These are phyloP conservation scores for Scolopax mira DNA, from an alignment of 2,113 vertebrate species.

Conservation along the genomic window DNA sequence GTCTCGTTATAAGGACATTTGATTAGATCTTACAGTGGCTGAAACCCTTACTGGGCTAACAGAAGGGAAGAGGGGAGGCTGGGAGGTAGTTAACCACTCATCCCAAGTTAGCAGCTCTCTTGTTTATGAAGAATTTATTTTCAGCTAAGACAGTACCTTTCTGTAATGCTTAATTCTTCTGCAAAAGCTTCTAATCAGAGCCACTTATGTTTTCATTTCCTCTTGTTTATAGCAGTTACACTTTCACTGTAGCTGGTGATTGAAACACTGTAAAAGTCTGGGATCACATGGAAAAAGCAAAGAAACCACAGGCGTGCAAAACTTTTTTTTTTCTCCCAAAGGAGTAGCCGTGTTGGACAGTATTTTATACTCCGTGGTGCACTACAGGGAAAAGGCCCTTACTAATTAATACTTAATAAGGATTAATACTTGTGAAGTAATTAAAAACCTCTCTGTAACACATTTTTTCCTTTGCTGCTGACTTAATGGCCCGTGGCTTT, in stretches of 20 bases:
- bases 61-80: not conserved
- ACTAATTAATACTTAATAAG: conserved; percentile 26
- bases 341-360: not conserved
- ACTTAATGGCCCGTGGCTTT: not conserved
- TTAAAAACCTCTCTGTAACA: not conserved
- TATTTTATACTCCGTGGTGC: not conserved
- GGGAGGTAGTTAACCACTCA: not conserved
- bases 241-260: not conserved
- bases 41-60: not conserved
- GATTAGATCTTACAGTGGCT: not conserved
- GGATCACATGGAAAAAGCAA: not conserved
- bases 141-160: not conserved
- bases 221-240: not conserved
- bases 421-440: conserved; percentile 40
- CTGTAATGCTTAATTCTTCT: not conserved
- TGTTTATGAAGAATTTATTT: not conserved
- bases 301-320: not conserved
- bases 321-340: not conserved
- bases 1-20: fast-evolving
- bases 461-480: not conserved
- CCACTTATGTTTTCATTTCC: not conserved
- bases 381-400: not conserved
- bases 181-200: not conserved
- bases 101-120: not conserved
- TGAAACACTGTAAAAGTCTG: fast-evolving